A percentile compares a stretch with the other conserved stretches of the same genome.
These are phyloP conservation scores for Cairina moschata DNA, from an alignment of 2,113 vertebrate species.

Conservation along the genomic window DNA sequence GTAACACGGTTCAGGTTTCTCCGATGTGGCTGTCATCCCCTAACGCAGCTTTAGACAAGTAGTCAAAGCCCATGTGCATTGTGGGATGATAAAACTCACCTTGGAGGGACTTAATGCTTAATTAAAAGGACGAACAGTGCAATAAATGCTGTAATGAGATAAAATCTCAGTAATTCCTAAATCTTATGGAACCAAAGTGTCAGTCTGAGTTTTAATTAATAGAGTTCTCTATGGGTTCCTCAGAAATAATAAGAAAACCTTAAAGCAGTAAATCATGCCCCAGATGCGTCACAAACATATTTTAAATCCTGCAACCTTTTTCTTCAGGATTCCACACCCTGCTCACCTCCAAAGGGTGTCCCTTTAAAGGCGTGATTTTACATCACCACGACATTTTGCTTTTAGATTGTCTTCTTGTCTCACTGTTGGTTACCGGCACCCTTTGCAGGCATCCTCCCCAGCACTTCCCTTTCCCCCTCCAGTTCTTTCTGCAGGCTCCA, in stretches of 20 bases:
- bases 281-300: not conserved
- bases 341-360: not conserved
- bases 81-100: conserved; percentile 64
- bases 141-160: conserved; percentile 65
- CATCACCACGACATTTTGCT: not conserved
- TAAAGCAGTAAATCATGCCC: conserved; percentile 45
- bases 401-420: not conserved
- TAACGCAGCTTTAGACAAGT: conserved; percentile 47
- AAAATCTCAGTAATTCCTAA: conserved; percentile 69
- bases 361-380: not conserved
- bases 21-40: conserved; percentile 19
- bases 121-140: conserved; percentile 50
- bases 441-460: not conserved
- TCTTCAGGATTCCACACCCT: not conserved
- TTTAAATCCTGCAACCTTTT: not conserved
- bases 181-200: conserved; percentile 48
- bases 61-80: conserved; percentile 34
- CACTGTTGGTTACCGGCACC: not conserved
- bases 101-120: conserved; percentile 58
- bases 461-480: not conserved
- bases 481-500: not conserved
- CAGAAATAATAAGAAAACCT: conserved; percentile 73
- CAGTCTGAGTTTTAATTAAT: conserved; percentile 74
- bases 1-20: not conserved
- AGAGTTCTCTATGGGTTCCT: conserved; percentile 69